Evolutionary conservation across 2,113 vertebrate genomes (phyloP), one percentile per base, ranked within the genome.

Genomic region (Rhinogobius similis): DNA sequence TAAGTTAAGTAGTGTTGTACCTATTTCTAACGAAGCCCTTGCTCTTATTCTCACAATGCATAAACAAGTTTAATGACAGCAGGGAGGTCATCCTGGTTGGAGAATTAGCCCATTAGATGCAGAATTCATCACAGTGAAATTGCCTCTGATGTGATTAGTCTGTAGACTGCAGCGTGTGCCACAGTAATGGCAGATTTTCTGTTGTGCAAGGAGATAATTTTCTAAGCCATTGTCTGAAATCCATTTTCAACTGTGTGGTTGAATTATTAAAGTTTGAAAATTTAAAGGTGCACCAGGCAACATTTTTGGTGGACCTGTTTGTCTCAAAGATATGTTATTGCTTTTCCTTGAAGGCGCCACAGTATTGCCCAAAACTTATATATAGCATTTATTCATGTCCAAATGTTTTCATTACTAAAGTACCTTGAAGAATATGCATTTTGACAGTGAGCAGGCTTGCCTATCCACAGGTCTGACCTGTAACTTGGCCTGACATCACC

Each of bases 171-270:
- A 65, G 70, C 67, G 77, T 73, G 65, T 70, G 84, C 87, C 84
- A 85, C 79, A 72, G 76, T 65, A 2, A 46, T 56, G 66, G 78
- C 79, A 82, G 81, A 89, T 84, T 80, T 89, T 83, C 84, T 88
- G 86, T 73, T 52, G 46, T 70, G 72, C 73, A 61, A 70, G 27
- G 44, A 77, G 29, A 50, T 0, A 5, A 80, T 82, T 75, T 75
- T 43, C 64, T 75, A 75, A 82, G 84, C 64, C 41, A 78, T 86
- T 87, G 87, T 76, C 63, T 23, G 67, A 29, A 56, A 68, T 63
- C 68, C 56, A 59, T 58, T 72, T 62, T 65, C 27, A 50, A 67
- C 20, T 64, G 55, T 39, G 1, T 11, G 10, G 38, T 10, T 39
- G 4, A 39, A 8, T 8, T 39, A 11, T 39, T 39, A 39, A 39